Base-by-base conservation (phyloP, 2,113 vertebrate species). In the Rostratula benghalensis region DNA sequence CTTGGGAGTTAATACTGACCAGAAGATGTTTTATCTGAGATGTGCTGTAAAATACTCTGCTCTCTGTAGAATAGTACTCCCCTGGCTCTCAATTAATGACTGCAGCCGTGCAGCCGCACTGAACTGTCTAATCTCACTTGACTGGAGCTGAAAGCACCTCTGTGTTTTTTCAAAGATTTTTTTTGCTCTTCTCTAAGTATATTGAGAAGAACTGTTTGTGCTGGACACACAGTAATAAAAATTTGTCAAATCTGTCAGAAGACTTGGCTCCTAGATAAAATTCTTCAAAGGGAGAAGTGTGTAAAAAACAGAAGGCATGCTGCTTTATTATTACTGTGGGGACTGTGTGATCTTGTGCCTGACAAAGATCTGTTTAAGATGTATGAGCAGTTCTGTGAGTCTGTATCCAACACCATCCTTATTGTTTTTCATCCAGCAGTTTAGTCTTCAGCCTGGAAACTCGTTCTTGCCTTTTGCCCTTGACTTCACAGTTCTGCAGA, bases 61-160 rank as follows among this genome's bases (percentile, higher is more conserved):
- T 91, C 76, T 96, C 90, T 70, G 31, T 67, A 96, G 94, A 89
- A 75, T 35, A 51, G 60, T n/a, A 85, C 39, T 97, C 96, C 97
- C 96, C 60, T 88, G 96, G 63, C 96, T 97, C 94, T 97, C 96
- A 96, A 96, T 98, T 97, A 97, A 97, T 79, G 84, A 46, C 83
- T 90, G 83, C 67, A 97, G 81, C 80, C 82, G 75, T 91, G 90
- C 86, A 95, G 71, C 78, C 3, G 0, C 82, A 83, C 88, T 93
- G 91, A 97, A 86, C 84, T 93, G 94, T 93, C 94, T 95, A 95
- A 93, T 84, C 94, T 90, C 73, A 90, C 80, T 93, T 83, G 84
- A 87, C 46, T 28, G 46, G 46, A 88, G 48, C 46, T 74, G 71
- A 91, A 83, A 86, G 76, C 57, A 84, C 73, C 74, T 31, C 78